A percentile compares a stretch with the other conserved stretches of the same genome.
phyloP scores from a whole-genome alignment of 2,113 vertebrate species.

The Eonycteris spelaea region DNA sequence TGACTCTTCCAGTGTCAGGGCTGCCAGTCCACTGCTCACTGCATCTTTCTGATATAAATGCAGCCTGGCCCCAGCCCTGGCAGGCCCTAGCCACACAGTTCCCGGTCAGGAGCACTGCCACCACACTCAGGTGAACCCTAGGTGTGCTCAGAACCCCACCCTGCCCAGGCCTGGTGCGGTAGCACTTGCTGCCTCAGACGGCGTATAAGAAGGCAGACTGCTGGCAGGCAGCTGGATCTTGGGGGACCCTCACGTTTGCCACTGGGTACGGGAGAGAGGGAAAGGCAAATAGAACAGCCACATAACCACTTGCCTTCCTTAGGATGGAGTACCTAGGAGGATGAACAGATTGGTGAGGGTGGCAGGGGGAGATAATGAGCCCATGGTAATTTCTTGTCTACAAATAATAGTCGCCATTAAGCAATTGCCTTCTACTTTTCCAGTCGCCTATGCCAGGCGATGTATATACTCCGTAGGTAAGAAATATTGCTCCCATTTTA shows the following conservation, averaged over 20 bases:
- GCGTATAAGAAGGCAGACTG: not conserved
- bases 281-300: not conserved
- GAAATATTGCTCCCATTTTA: not conserved
- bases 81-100: not conserved
- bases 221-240: not conserved
- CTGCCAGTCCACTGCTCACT: not conserved
- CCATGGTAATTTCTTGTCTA: not conserved
- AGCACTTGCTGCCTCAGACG: not conserved
- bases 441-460: not conserved
- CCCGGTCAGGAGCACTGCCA: not conserved
- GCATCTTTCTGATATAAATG: rapidly evolving
- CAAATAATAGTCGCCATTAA: not conserved
- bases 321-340: not conserved
- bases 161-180: rapidly evolving
- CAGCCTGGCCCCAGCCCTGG: not conserved
- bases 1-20: not conserved
- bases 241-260: not conserved
- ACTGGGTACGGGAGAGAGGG: not conserved
- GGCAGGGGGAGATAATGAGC: not conserved
- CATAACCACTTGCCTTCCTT: not conserved
- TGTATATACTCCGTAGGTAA: rapidly evolving
- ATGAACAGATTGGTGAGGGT: not conserved
- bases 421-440: not conserved
- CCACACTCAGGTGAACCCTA: not conserved
- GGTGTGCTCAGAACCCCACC: not conserved